These are phyloP conservation scores for Crossaster papposus DNA, from an alignment of 53 echinoderm and acorn worm species.

Conservation along the genomic window DNA sequence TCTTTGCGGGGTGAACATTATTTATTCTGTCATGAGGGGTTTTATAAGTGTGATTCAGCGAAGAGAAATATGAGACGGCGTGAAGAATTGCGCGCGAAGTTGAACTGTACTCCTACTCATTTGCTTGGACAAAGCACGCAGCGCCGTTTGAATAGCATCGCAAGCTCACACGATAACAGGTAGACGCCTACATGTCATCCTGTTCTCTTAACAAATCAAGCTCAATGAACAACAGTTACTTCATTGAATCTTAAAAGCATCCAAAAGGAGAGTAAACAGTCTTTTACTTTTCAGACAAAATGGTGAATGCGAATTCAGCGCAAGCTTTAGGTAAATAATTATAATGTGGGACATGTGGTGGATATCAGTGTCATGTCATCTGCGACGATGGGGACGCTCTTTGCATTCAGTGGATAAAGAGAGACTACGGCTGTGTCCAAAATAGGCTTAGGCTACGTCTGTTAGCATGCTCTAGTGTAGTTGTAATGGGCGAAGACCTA, in stretches of 20 bases:
- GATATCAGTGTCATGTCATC: not conserved
- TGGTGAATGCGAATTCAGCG: not conserved
- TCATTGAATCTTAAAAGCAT: not conserved
- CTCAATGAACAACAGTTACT: not conserved
- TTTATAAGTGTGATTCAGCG: not conserved
- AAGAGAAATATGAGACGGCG: not conserved
- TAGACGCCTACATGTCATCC: not conserved
- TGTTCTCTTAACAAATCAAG: not conserved
- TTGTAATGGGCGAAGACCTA: too few relatives aligned
- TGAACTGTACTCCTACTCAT: not conserved
- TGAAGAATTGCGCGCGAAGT: not conserved
- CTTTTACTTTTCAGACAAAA: not conserved
- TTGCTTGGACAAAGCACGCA: not conserved
- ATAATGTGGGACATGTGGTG: not conserved
- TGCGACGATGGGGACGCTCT: constrained; percentile 7
- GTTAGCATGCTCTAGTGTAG: too few relatives aligned
- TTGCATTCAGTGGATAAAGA: not conserved
- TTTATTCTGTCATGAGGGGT: not conserved
- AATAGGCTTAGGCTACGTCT: not conserved
- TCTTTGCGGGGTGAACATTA: not conserved
- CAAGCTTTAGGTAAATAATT: too few relatives aligned
- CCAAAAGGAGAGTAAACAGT: not conserved
- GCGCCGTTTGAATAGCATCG: not conserved
- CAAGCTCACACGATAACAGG: too few relatives aligned
- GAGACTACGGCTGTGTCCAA: not conserved